Conservation (phyloP, 2,888 invertebrate genomes). For the Polietes domitor region DNA sequence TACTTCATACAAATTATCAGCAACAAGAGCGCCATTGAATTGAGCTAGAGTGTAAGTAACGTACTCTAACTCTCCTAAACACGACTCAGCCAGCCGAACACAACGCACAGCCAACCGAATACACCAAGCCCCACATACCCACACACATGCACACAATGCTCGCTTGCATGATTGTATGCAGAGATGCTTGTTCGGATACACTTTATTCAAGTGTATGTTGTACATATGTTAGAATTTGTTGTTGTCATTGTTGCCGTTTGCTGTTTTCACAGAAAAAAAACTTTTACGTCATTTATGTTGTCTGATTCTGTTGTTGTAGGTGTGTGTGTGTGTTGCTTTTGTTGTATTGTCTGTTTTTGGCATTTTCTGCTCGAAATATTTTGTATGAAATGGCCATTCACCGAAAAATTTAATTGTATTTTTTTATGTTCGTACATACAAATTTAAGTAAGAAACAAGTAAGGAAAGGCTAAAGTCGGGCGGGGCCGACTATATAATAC, state of each 20-base stretch:
- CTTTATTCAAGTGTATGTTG: conserved; percentile 6
- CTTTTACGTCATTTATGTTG: not conserved
- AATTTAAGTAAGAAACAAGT: too few relatives aligned
- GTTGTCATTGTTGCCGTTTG: conserved; percentile 22
- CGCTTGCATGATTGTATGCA: too few relatives aligned
- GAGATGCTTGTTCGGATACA: conserved; percentile 56
- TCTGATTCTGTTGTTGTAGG: not conserved
- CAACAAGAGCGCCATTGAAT: conserved; percentile 77
- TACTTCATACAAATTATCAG: conserved; percentile 30
- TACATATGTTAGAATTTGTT: conserved; percentile 22
- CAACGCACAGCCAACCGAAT: too few relatives aligned
- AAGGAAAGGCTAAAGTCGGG: too few relatives aligned
- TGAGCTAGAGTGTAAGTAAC: conserved; percentile 37
- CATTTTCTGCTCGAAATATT: conserved; percentile 63
- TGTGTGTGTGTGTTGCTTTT: not conserved
- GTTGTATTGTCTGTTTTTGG: conserved; percentile 49
- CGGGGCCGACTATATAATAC: too few relatives aligned
- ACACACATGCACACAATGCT: not conserved
- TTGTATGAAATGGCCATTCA: conserved; percentile 33
- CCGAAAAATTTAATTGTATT: conserved; percentile 26
- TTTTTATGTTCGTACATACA: not conserved
- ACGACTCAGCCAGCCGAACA: too few relatives aligned
- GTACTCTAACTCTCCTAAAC: conserved; percentile 72
- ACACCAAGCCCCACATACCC: not conserved
- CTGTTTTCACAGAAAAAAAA: not conserved